A percentile compares a stretch with the other conserved stretches of the same genome.
Conservation (phyloP, 2,113 vertebrate genomes). For the Pterocles burchelli region DNA sequence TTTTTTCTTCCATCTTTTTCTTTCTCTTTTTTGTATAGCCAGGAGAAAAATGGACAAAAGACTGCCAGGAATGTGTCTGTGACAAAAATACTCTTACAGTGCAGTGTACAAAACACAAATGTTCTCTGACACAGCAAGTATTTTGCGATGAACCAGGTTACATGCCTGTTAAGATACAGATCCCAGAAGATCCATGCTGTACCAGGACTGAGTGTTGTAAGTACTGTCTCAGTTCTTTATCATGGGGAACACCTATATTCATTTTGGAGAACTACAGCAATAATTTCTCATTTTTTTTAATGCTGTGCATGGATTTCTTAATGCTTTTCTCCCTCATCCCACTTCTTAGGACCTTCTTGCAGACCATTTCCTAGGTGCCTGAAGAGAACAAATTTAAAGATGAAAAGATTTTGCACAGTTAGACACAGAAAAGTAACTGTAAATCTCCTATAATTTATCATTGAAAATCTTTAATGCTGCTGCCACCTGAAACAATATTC, state of each 20-base stretch:
- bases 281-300: neutral
- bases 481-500: neutral
- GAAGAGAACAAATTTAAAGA: neutral
- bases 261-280: neutral
- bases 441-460: neutral
- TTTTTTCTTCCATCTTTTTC: neutral
- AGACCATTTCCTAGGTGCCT: neutral
- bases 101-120: conserved; percentile 39
- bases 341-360: neutral
- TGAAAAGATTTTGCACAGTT: neutral
- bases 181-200: conserved; percentile 68
- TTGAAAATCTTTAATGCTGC: neutral
- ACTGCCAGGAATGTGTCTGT: conserved; percentile 74
- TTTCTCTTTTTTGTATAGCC: conserved; percentile 36
- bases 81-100: conserved; percentile 17
- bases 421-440: neutral
- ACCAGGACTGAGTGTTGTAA: conserved; percentile 68
- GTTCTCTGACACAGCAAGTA: neutral
- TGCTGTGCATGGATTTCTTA: neutral
- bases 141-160: conserved; percentile 58
- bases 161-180: neutral
- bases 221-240: neutral
- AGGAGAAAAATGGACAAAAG: conserved; percentile 51
- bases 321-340: neutral
- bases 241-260: neutral